Evolutionary conservation across 2,888 invertebrate genomes (phyloP).

Genomic region (Agrenia bidenticulata): DNA sequence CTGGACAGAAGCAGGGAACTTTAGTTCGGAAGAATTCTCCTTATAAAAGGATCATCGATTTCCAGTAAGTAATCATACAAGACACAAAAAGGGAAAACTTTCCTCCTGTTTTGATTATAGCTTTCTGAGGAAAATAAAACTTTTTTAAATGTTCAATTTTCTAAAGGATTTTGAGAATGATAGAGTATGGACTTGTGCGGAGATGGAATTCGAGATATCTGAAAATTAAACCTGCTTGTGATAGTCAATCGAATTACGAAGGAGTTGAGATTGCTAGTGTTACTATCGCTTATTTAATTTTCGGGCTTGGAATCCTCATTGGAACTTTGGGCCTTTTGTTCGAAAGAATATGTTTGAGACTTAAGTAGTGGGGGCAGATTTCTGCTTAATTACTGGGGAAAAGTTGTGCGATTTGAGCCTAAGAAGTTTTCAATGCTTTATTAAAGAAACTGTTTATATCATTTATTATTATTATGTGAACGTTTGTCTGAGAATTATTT

Average conservation of each 20-base stretch:
- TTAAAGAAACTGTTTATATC: no score
- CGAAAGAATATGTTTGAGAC: no score
- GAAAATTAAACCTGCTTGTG: conserved; percentile 8
- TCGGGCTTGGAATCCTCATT: background rate
- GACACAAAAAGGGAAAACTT: no score
- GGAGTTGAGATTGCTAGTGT: conserved; percentile 28
- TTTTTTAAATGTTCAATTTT: background rate
- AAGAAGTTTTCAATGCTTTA: no score
- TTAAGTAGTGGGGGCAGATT: no score
- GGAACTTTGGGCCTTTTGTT: background rate
- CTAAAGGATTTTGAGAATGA: conserved; percentile 30
- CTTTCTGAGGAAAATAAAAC: background rate
- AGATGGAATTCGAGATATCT: conserved; percentile 28
- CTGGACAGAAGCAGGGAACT: conserved; percentile 34
- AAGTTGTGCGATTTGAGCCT: no score
- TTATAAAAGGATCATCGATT: conserved; percentile 39
- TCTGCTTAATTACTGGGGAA: no score
- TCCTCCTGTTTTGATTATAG: background rate
- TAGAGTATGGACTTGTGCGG: conserved; percentile 31
- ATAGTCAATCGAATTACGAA: conserved; percentile 10
- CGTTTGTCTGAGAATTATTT: no score
- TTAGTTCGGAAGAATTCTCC: conserved; percentile 30
- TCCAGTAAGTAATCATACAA: conserved; percentile 39
- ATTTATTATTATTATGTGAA: no score
- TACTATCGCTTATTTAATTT: conserved; percentile 19